Percentiles rank a stretch among this genome's conserved stretches.
phyloP scores from a whole-genome alignment of 2,888 invertebrate species.

The Nemoura dubitans region DNA sequence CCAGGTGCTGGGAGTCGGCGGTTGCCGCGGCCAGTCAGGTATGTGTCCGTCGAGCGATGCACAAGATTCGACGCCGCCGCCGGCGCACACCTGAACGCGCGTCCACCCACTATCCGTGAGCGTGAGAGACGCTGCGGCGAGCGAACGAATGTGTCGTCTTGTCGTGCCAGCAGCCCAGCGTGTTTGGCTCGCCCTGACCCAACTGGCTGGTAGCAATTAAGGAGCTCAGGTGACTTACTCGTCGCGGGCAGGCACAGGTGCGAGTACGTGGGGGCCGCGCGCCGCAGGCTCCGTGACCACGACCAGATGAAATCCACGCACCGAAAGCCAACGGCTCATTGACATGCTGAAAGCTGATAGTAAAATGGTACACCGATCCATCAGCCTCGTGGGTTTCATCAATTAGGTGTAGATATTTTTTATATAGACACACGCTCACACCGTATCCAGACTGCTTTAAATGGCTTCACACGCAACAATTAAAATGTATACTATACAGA shows the following conservation, averaged over 20 bases:
- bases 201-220: slow-evolving; percentile 14
- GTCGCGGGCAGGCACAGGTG: slow-evolving; percentile 9
- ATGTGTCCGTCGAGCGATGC: background rate
- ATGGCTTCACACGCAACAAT: too few relatives aligned
- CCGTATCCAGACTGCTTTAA: too few relatives aligned
- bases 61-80: too few relatives aligned
- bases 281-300: background rate
- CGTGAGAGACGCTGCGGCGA: background rate
- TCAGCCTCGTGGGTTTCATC: too few relatives aligned
- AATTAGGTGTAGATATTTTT: too few relatives aligned
- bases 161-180: too few relatives aligned
- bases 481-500: too few relatives aligned
- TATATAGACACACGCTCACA: too few relatives aligned
- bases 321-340: too few relatives aligned
- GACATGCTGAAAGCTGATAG: too few relatives aligned
- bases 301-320: too few relatives aligned
- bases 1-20: background rate
- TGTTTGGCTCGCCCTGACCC: background rate
- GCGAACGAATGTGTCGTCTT: background rate
- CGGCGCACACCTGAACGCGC: background rate
- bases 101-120: background rate
- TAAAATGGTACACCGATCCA: too few relatives aligned
- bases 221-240: slow-evolving; percentile 26
- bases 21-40: background rate
- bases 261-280: background rate